Evolutionary conservation across 2,113 vertebrate genomes (phyloP).

Genomic region (Xiphophorus hellerii): DNA sequence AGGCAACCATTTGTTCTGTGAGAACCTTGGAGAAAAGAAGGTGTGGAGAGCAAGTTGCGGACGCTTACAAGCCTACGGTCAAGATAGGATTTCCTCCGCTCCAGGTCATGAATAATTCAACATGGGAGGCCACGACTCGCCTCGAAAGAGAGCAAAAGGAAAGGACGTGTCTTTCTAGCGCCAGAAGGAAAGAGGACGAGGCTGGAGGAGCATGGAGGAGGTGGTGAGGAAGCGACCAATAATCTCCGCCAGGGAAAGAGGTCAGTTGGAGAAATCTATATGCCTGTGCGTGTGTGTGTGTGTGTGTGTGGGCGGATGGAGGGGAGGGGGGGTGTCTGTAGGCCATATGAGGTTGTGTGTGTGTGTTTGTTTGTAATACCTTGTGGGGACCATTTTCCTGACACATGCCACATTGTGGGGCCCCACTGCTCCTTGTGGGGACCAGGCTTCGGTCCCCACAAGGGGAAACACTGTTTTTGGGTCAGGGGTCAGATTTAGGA

Average conservation of each 20-base stretch:
- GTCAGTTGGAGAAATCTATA: slow-evolving; percentile 61
- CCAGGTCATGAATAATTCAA: slow-evolving; percentile 77
- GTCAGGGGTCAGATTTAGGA: too few species aligned
- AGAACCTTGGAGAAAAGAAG: neutral
- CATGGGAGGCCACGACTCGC: slow-evolving; percentile 15
- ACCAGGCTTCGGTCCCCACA: too few species aligned
- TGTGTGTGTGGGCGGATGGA: neutral
- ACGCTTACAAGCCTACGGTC: slow-evolving; percentile 19
- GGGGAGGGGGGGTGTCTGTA: neutral
- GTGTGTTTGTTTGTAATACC: too few species aligned
- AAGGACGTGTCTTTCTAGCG: slow-evolving; percentile 44
- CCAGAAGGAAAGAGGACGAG: slow-evolving; percentile 14
- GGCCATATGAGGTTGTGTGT: neutral
- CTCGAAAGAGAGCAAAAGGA: slow-evolving; percentile 32
- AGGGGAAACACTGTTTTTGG: too few species aligned
- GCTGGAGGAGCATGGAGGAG: slow-evolving; percentile 68
- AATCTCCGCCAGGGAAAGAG: slow-evolving; percentile 79
- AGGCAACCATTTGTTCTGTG: neutral
- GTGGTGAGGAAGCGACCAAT: slow-evolving; percentile 72
- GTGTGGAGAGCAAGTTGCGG: slow-evolving; percentile 21
- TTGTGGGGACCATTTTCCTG: too few species aligned
- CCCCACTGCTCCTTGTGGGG: too few species aligned
- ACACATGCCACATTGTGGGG: too few species aligned
- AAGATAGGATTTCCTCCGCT: slow-evolving; percentile 73
- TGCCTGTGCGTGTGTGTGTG: slow-evolving; percentile 8